These are phyloP conservation scores for Vultur gryphus DNA, from an alignment of 2,797 vertebrate genomes.

Conservation along the genomic window DNA sequence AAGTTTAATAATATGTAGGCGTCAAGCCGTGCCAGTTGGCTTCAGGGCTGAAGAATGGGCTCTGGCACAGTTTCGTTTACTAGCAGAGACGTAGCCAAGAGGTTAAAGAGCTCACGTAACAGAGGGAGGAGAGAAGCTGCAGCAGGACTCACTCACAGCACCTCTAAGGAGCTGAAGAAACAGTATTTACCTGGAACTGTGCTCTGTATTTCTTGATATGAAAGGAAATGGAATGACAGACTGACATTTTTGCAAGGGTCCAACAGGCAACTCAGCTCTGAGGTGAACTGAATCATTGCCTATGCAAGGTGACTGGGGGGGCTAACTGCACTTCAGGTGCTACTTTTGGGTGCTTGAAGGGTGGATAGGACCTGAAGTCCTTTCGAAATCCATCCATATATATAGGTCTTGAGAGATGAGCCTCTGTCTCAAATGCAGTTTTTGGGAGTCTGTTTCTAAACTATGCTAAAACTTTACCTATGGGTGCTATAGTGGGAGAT, in stretches of 20 bases:
- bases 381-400: not conserved
- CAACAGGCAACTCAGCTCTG: not conserved
- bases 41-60: conserved; percentile 35
- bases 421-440: not conserved
- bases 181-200: not conserved
- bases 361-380: not conserved
- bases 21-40: not conserved
- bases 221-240: not conserved
- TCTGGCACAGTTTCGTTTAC: not conserved
- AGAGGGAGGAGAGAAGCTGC: not conserved
- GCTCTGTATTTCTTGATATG: not conserved
- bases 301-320: not conserved
- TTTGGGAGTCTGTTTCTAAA: not conserved
- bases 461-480: not conserved
- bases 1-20: not conserved
- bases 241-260: not conserved
- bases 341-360: not conserved
- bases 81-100: conserved; percentile 1
- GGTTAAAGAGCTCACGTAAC: conserved; percentile 6
- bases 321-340: not conserved
- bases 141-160: not conserved
- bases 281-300: not conserved
- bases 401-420: not conserved
- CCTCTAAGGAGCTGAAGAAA: not conserved
- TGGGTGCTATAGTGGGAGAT: not conserved